Conservation (phyloP, 2,888 invertebrate species). For the Shargacucullia verbasci region DNA sequence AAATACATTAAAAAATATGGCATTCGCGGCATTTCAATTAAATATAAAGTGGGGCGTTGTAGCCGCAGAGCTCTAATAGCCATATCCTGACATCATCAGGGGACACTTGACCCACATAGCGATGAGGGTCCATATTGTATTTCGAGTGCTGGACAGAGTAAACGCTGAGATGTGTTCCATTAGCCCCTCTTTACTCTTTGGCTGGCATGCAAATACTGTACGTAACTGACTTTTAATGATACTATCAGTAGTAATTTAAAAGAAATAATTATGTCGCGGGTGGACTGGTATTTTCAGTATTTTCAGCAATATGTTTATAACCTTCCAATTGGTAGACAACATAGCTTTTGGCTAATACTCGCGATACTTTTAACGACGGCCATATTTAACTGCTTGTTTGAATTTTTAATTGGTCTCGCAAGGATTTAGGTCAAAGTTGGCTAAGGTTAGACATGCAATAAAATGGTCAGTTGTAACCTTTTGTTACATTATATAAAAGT, state of each 20-base stretch:
- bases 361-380: too few relatives aligned
- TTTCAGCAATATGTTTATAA: too few relatives aligned
- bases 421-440: too few relatives aligned
- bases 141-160: slow-evolving; percentile 70
- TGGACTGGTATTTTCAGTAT: too few relatives aligned
- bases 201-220: slow-evolving; percentile 60
- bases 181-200: slow-evolving; percentile 64
- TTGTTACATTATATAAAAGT: too few relatives aligned
- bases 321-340: too few relatives aligned
- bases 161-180: slow-evolving; percentile 69
- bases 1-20: slow-evolving; percentile 36
- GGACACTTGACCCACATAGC: slow-evolving; percentile 70
- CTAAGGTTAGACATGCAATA: too few relatives aligned
- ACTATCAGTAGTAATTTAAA: too few relatives aligned
- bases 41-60: slow-evolving; percentile 39
- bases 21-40: slow-evolving; percentile 34
- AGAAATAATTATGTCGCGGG: too few relatives aligned
- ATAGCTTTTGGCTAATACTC: too few relatives aligned
- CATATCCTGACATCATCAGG: slow-evolving; percentile 67
- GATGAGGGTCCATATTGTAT: slow-evolving; percentile 68
- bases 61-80: slow-evolving; percentile 45
- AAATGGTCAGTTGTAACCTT: too few relatives aligned
- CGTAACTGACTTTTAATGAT: slow-evolving; percentile 34
- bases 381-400: too few relatives aligned
- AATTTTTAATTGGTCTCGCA: neutral